phyloP scores from a whole-genome alignment of 1,140 invertebrate species.

The Philopotamus ludificatus region DNA sequence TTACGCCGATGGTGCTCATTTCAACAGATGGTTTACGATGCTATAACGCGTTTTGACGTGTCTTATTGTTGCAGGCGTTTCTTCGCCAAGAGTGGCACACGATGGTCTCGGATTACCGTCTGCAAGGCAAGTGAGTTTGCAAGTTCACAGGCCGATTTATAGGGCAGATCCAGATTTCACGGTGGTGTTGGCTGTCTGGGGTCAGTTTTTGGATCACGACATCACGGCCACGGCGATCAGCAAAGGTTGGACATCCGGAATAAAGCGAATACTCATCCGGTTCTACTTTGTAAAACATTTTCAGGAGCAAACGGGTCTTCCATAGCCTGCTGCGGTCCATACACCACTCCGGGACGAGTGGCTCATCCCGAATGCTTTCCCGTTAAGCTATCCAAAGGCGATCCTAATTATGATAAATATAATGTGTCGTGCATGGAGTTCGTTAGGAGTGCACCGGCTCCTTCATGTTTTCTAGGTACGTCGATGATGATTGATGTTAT shows the following conservation, averaged over 20 bases:
- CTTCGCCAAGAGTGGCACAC: slow-evolving; percentile 61
- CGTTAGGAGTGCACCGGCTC: slow-evolving; percentile 79
- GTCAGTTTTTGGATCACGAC: slow-evolving; percentile 96
- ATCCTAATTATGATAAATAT: slow-evolving; percentile 66
- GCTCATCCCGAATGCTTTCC: slow-evolving; percentile 81
- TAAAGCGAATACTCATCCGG: not conserved
- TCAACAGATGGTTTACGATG: too few species aligned
- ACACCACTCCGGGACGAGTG: slow-evolving; percentile 40
- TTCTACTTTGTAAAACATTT: too few species aligned
- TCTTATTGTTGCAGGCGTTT: slow-evolving; percentile 57
- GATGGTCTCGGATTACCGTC: slow-evolving; percentile 64
- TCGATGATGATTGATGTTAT: not conserved
- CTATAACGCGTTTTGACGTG: too few species aligned
- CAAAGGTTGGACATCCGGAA: slow-evolving; percentile 52
- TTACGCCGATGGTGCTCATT: slow-evolving; percentile 75
- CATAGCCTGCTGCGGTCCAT: slow-evolving; percentile 62
- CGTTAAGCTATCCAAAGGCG: slow-evolving; percentile 64
- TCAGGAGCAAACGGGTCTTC: slow-evolving; percentile 61
- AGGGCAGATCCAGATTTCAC: slow-evolving; percentile 72
- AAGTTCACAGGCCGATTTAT: slow-evolving; percentile 69
- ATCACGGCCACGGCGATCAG: slow-evolving; percentile 80
- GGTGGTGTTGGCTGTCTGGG: slow-evolving; percentile 84
- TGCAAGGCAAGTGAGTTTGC: slow-evolving; percentile 70
- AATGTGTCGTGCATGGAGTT: slow-evolving; percentile 80
- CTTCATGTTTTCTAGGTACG: slow-evolving; percentile 75